Conservation (phyloP, 2,888 invertebrate genomes). For the Agonopterix subpropinquella region DNA sequence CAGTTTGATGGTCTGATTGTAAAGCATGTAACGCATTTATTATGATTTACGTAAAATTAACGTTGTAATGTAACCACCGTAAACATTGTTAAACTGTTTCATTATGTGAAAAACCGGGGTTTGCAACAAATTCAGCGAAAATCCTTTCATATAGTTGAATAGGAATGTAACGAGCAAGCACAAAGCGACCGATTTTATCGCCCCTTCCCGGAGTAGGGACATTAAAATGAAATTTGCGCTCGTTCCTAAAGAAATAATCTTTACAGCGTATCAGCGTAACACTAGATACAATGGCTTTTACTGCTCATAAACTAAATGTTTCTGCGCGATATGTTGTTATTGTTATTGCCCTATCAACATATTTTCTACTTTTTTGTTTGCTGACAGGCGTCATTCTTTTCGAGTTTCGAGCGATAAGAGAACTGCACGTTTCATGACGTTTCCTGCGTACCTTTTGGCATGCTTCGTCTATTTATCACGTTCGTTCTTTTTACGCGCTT, state of each 20-base stretch:
- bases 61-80: background rate
- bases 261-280: slow-evolving; percentile 10
- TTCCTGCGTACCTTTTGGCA: too few relatives aligned
- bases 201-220: slow-evolving; percentile 13
- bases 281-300: slow-evolving; percentile 11
- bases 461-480: too few relatives aligned
- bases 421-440: too few relatives aligned
- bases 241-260: slow-evolving; percentile 20
- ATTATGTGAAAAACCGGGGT: slow-evolving; percentile 2
- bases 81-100: slow-evolving; percentile 3
- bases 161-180: slow-evolving; percentile 27
- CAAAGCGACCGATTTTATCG: slow-evolving; percentile 30
- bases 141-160: slow-evolving; percentile 25
- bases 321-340: slow-evolving; percentile 5
- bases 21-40: too few relatives aligned
- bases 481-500: too few relatives aligned
- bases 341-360: background rate
- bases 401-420: too few relatives aligned
- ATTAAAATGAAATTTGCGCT: slow-evolving; percentile 39
- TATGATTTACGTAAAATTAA: too few relatives aligned
- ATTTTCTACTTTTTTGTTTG: background rate
- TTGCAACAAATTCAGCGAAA: slow-evolving; percentile 14
- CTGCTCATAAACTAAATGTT: slow-evolving; percentile 2
- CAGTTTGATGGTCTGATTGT: too few relatives aligned
- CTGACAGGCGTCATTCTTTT: too few relatives aligned